Conservation (phyloP, 2,113 vertebrate species). For the Lycaon pictus region DNA sequence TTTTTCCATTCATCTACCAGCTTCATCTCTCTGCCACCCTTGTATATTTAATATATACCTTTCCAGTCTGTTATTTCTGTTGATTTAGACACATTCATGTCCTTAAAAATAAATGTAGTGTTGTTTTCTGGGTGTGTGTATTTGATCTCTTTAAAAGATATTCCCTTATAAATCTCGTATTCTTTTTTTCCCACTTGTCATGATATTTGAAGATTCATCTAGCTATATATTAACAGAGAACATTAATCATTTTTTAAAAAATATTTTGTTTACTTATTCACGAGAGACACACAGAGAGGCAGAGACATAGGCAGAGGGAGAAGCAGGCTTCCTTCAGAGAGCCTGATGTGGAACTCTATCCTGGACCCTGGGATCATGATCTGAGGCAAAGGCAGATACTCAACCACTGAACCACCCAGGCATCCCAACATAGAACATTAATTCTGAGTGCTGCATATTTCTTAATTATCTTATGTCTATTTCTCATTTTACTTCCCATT, state of each 20-base stretch:
- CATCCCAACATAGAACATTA: neutral
- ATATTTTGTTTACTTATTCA: no score
- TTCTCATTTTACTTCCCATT: neutral
- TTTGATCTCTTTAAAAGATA: neutral
- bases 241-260: neutral
- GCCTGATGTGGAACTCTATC: no score
- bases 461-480: neutral
- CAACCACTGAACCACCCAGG: no score
- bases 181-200: neutral
- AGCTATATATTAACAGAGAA: neutral
- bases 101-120: neutral
- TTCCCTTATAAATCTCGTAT: constrained; percentile 37
- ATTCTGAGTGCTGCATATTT: neutral
- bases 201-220: neutral
- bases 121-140: neutral
- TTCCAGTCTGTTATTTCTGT: neutral
- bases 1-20: neutral
- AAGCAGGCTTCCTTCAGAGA: no score
- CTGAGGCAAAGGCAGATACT: no score
- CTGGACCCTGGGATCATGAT: no score
- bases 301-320: no score
- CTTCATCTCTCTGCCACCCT: neutral
- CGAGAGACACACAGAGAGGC: no score
- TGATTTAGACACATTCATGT: neutral
- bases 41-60: neutral